These are phyloP conservation scores for Pogonognathellus flavescens DNA, from an alignment of 1,140 invertebrate species.

Conservation along the genomic window DNA sequence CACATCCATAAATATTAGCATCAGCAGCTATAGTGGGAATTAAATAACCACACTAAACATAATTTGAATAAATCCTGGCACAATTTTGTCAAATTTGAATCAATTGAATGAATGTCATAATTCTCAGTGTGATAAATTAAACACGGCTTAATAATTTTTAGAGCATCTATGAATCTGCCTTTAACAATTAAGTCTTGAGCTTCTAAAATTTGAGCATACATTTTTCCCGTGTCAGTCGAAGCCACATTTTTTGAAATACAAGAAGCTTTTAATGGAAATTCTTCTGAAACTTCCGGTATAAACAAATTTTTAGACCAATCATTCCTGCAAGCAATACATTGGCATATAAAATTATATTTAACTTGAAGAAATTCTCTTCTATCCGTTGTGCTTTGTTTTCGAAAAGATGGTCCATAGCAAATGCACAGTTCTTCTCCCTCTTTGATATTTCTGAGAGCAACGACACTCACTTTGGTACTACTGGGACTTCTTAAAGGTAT, in stretches of 20 bases:
- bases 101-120: not conserved
- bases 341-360: slow-evolving; percentile 51
- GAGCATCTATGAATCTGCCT: slow-evolving; percentile 4
- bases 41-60: slow-evolving; percentile 13
- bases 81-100: not conserved
- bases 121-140: not conserved
- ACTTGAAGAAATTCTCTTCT: slow-evolving; percentile 48
- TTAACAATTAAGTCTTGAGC: not conserved
- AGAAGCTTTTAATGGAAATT: not conserved
- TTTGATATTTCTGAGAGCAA: slow-evolving; percentile 48
- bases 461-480: slow-evolving; percentile 17
- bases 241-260: not conserved
- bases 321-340: slow-evolving; percentile 44
- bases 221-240: not conserved
- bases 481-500: slow-evolving; percentile 52
- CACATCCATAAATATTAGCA: no score
- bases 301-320: not conserved
- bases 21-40: not conserved
- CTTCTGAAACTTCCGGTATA: not conserved
- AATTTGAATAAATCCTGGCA: slow-evolving; percentile 18
- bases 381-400: slow-evolving; percentile 22
- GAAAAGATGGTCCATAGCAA: slow-evolving; percentile 44
- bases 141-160: not conserved
- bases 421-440: slow-evolving; percentile 53
- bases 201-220: not conserved